Base-by-base conservation (phyloP, 1,140 invertebrate species). In the Euschistus heros region DNA sequence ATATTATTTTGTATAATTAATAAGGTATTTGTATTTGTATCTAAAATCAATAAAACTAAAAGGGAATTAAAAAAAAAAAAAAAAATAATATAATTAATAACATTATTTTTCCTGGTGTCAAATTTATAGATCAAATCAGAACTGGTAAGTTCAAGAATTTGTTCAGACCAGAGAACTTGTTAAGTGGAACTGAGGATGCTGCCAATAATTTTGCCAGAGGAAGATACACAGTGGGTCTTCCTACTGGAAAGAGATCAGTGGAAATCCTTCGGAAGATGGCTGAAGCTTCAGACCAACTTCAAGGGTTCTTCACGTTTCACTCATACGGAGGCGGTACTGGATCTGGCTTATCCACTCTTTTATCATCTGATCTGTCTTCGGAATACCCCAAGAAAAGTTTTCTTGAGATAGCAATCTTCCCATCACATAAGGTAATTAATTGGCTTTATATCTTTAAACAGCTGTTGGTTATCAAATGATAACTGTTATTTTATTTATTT, bases 141-240 rank as follows among this genome's bases (percentile, higher is more conserved):
- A 37, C 33, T 37, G 33, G 33, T 10, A 37, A 37, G 33, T 37
- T 37, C 33, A 37, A 37, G 33, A 0, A 18, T 63, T 71, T 88
- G 65, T 86, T 87, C 80, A 82, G 72, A 75, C 82, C 42, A n/a
- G 37, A 47, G 18, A 24, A 50, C 14, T 17, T 52, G 5, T 4
- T 52, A 44, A 84, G 81, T 14, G 86, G 86, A n/a, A 88, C 88
- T 70, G 87, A 89, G 72, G 88, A 91, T 73, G 86, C 88, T 0
- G 87, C 88, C 22, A 82, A 81, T 69, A 79, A 77, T 70, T 80
- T 77, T 68, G 81, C 80, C 2, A 70, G 79, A 54, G 80, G 81
- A 17, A 81, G 83, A 69, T 83, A 82, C 72, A 82, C 81, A 5
- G 77, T 79, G 71, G 84, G 84, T 8, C 84, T 83, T 71, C 81